phyloP scores from a whole-genome alignment of 2,888 invertebrate species.

The Oxystoma pomonae region DNA sequence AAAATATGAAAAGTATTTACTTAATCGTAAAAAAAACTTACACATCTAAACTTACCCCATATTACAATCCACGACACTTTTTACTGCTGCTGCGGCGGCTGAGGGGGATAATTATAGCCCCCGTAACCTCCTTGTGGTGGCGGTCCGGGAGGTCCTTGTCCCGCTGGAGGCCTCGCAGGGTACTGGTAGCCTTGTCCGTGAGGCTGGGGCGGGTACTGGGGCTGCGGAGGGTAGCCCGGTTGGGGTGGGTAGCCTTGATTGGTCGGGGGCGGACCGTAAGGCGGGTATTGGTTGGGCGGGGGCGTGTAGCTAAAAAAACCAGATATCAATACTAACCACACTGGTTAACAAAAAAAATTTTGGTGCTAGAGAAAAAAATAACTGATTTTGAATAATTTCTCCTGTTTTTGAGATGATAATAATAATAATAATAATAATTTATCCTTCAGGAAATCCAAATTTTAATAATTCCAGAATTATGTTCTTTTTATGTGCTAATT shows the following conservation, averaged over 20 bases:
- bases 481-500: no score
- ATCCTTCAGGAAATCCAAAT: no score
- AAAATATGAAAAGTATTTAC: no score
- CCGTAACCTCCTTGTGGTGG: slow-evolving; percentile 71
- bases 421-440: no score
- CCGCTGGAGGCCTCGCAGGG: slow-evolving; percentile 57
- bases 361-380: no score
- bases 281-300: slow-evolving; percentile 44
- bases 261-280: slow-evolving; percentile 40
- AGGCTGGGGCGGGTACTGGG: slow-evolving; percentile 55
- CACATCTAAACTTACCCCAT: not conserved
- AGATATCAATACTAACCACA: no score
- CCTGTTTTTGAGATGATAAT: no score
- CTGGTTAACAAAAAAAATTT: no score
- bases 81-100: slow-evolving; percentile 48
- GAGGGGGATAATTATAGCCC: slow-evolving; percentile 74
- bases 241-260: slow-evolving; percentile 56
- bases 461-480: no score
- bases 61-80: not conserved
- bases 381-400: no score
- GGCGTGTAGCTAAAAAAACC: slow-evolving; percentile 15
- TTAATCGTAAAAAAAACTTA: no score
- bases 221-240: slow-evolving; percentile 57
- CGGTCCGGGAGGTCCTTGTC: slow-evolving; percentile 60
- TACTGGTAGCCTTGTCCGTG: slow-evolving; percentile 65